Base-by-base conservation (phyloP, 2,888 invertebrate genomes). In the Apamea epomidion region DNA sequence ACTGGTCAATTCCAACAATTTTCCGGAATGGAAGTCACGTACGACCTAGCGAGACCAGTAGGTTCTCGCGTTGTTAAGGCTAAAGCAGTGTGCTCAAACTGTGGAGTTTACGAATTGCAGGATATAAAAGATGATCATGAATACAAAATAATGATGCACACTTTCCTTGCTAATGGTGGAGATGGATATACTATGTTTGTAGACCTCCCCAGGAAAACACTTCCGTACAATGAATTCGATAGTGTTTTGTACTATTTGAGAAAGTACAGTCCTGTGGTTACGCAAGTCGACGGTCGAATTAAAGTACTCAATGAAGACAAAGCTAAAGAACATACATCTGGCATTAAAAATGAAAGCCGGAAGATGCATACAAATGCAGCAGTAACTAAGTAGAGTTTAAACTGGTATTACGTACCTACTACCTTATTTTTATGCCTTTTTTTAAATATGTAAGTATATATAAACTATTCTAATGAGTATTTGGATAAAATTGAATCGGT, bases 1-100 rank as follows among this genome's bases (percentile, higher is more conserved):
- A 97, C 97, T n/a, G 99, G 99, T 0, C 98, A 98, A 88, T 99
- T 99, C 92, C 96, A 99, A 25, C 99, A 99, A 95, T 96, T 98
- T 74, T 98, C 99, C 42, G 99, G 99, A 10, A 91, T 98, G 65
- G 96, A 97, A 88, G 98, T 99, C 0, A 95, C 95, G 0, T 99
- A 98, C 89, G 98, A 99, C 94, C 93, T 98, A 76, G 93, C 95
- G 0, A 96, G 97, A 89, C 97, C 98, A 0, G 92, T 96, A 0
- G 98, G 98, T 1, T 95, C 97, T 0, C 97, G 99, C 74, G 98
- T 99, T 0, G 95, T 97, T 6, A 96, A 97, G 0, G 98, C 98
- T 0, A 94, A 97, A 90, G 98, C 98, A 0, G 95, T 98, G 7
- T 99, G 99, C 91, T 97, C 97, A 4, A 91, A 96, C 2, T 99